These are phyloP conservation scores for Sebastes jordani DNA, from an alignment of 2,797 vertebrate species.

Conservation along the genomic window DNA sequence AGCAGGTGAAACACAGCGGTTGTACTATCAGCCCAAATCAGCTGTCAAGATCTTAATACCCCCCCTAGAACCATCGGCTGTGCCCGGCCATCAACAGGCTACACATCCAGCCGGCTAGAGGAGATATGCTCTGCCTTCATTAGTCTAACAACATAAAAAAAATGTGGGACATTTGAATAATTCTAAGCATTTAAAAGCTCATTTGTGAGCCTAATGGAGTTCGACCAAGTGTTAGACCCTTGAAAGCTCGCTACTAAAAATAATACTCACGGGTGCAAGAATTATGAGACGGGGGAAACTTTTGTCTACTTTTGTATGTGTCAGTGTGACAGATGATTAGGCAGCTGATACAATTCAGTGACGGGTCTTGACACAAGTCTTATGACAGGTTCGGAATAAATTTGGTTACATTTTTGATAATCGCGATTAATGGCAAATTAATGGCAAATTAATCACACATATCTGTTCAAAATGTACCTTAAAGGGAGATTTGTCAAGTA, in stretches of 20 bases:
- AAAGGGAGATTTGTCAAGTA: no score
- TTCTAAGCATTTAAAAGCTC: conserved; percentile 68
- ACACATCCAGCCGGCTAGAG: not conserved
- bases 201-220: conserved; percentile 72
- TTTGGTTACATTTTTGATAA: not conserved
- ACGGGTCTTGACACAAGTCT: conserved; percentile 1
- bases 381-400: not conserved
- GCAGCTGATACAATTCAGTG: conserved; percentile 34
- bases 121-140: conserved; percentile 28
- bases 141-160: conserved; percentile 51
- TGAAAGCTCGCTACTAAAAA: conserved; percentile 58
- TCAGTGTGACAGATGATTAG: conserved; percentile 58
- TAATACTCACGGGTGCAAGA: conserved; percentile 37
- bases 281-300: conserved; percentile 36
- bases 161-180: conserved; percentile 57
- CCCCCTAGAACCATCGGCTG: not conserved
- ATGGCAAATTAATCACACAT: no score
- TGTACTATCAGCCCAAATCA: conserved; percentile 38
- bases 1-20: conserved; percentile 62
- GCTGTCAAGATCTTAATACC: conserved; percentile 57
- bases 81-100: conserved; percentile 16
- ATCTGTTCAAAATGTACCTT: no score
- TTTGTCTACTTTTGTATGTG: conserved; percentile 48
- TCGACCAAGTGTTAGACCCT: conserved; percentile 49
- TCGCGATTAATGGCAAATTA: no score